Percentiles rank a stretch among this genome's conserved stretches.
These are phyloP conservation scores for Geococcyx californianus DNA, from an alignment of 2,113 vertebrate genomes.

Conservation along the genomic window DNA sequence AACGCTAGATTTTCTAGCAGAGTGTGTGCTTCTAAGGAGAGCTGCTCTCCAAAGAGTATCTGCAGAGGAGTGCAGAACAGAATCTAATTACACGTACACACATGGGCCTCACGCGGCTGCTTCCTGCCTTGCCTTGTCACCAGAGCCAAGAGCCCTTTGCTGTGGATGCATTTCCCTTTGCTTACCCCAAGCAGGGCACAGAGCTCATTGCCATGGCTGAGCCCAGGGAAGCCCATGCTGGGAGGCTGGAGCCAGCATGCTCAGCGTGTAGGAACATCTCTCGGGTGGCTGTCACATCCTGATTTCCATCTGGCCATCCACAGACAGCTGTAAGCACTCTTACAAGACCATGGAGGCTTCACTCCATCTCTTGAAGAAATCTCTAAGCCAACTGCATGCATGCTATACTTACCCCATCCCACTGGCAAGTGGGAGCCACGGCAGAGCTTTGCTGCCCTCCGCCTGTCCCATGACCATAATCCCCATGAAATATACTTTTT, in stretches of 20 bases:
- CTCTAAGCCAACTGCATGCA: not conserved
- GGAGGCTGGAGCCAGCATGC: rapidly evolving
- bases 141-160: not conserved
- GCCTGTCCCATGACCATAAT: not conserved
- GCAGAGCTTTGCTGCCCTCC: not conserved
- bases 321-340: rapidly evolving
- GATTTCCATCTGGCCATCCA: not conserved
- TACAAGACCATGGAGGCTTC: not conserved
- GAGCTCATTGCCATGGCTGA: rapidly evolving
- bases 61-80: not conserved
- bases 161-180: not conserved
- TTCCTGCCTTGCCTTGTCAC: not conserved
- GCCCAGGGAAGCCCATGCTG: rapidly evolving
- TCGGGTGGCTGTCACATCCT: too few species aligned
- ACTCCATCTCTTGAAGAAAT: not conserved
- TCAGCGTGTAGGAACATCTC: not conserved
- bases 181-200: not conserved
- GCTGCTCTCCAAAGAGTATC: not conserved
- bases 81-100: not conserved
- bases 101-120: rapidly evolving
- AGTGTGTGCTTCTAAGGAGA: not conserved
- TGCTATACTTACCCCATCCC: not conserved
- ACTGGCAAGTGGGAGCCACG: not conserved
- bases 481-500: not conserved
- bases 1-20: not conserved